Percentiles rank a stretch among this genome's conserved stretches.
Conservation (phyloP, 2,888 invertebrate species). For the Coleophora deauratella region DNA sequence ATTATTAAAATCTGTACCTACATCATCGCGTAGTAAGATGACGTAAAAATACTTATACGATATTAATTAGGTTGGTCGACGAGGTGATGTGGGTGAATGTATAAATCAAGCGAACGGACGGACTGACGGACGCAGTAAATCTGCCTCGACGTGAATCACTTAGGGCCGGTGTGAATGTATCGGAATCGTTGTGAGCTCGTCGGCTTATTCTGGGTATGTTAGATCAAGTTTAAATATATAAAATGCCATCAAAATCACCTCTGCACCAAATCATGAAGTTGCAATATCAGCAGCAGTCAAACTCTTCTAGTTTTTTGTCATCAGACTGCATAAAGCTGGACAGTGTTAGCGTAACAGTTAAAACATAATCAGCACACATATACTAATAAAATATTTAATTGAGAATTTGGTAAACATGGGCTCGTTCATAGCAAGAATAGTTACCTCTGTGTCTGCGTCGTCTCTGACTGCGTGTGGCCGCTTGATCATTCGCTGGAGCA, state of each 20-base stretch:
- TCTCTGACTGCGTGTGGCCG: slow-evolving; percentile 25
- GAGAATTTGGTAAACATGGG: too few species aligned
- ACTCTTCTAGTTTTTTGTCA: too few species aligned
- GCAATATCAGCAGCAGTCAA: too few species aligned
- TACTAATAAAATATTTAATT: too few species aligned
- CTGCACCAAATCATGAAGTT: too few species aligned
- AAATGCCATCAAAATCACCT: too few species aligned
- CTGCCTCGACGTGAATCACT: slow-evolving; percentile 43
- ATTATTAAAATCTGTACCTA: too few species aligned
- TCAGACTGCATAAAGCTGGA: too few species aligned
- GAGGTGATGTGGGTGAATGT: slow-evolving; percentile 32
- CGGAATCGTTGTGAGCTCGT: slow-evolving; percentile 13
- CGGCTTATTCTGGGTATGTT: slow-evolving; percentile 11
- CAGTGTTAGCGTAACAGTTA: too few species aligned
- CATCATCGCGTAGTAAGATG: too few species aligned
- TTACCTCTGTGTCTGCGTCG: slow-evolving; percentile 9
- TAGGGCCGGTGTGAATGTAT: slow-evolving; percentile 25
- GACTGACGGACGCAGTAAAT: slow-evolving; percentile 47
- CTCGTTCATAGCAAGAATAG: slow-evolving; percentile 20
- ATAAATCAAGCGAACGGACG: slow-evolving; percentile 44
- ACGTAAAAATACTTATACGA: slow-evolving; percentile 9
- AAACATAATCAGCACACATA: too few species aligned
- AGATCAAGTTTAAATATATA: too few species aligned
- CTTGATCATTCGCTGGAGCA: slow-evolving; percentile 11
- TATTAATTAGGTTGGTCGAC: slow-evolving; percentile 32